Evolutionary conservation across 1,140 invertebrate species (phyloP).

Genomic region (Macrotrachela quadricornifera): DNA sequence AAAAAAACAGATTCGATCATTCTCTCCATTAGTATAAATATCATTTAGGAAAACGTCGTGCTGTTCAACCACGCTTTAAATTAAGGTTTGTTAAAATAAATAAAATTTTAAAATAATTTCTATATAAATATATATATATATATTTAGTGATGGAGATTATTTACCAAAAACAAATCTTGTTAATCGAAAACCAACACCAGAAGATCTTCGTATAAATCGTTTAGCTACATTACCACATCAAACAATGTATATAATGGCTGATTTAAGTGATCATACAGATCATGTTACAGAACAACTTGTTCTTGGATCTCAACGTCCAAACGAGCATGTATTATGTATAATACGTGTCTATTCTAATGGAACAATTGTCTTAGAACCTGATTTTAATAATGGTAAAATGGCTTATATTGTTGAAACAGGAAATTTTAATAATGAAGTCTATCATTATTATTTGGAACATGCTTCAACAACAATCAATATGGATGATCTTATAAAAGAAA

Average conservation of each 20-base stretch:
- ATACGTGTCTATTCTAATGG: constrained; percentile 32
- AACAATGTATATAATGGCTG: constrained; percentile 29
- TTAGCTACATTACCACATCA: constrained; percentile 19
- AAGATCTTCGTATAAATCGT: constrained; percentile 17
- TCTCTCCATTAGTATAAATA: too few species aligned
- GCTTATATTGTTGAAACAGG: constrained; percentile 30
- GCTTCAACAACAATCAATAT: constrained; percentile 29
- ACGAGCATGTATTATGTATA: constrained; percentile 34
- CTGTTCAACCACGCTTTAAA: background rate
- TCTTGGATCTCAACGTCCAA: constrained; percentile 8
- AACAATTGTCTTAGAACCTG: constrained; percentile 35
- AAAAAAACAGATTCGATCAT: too few species aligned
- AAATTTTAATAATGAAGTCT: constrained; percentile 2
- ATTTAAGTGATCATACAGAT: constrained; percentile 12
- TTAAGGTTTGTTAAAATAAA: background rate
- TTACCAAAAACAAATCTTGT: constrained; percentile 25
- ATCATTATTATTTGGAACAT: constrained; percentile 27
- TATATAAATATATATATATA: too few species aligned
- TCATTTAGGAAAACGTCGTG: too few species aligned
- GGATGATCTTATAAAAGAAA: constrained; percentile 28
- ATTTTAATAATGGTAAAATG: constrained; percentile 28
- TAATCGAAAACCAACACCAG: constrained; percentile 21
- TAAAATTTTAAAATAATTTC: too few species aligned
- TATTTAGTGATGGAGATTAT: background rate
- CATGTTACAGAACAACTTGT: too few species aligned